Evolutionary conservation across 1,140 invertebrate species (phyloP).

Genomic region (Calosoma granatense): DNA sequence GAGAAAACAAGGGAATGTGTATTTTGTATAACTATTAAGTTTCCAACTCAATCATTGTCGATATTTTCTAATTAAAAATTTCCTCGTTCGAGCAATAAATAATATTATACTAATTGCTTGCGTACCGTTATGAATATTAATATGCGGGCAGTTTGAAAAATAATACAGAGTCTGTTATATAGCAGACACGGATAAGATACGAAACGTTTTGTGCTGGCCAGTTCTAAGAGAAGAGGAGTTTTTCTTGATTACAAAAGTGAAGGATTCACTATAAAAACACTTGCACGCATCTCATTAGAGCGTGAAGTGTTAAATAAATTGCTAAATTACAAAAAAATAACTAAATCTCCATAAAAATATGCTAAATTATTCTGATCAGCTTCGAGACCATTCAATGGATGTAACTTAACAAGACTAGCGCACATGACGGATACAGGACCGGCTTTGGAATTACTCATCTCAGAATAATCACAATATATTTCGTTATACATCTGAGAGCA

Average conservation of each 20-base stretch:
- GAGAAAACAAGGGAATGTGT: too few species aligned
- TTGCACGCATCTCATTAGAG: not conserved
- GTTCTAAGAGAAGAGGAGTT: not conserved
- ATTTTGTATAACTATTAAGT: not conserved
- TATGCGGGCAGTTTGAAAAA: not conserved
- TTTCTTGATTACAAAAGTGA: not conserved
- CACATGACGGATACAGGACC: not conserved
- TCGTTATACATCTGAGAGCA: too few species aligned
- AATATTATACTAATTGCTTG: slow-evolving; percentile 1
- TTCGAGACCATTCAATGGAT: too few species aligned
- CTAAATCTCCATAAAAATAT: not conserved
- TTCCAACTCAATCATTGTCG: not conserved
- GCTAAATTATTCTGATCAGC: not conserved
- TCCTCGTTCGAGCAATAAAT: not conserved
- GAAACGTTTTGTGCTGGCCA: not conserved
- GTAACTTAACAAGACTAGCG: too few species aligned
- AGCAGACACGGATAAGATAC: not conserved
- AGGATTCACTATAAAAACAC: not conserved
- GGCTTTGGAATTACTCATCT: too few species aligned
- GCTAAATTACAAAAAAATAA: not conserved
- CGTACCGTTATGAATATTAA: not conserved
- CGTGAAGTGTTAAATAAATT: not conserved
- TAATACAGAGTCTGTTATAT: not conserved
- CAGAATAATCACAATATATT: too few species aligned
- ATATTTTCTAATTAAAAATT: slow-evolving; percentile 4